These are phyloP conservation scores for Malurus leucopterus DNA, from an alignment of 2,797 vertebrate species.

Conservation along the genomic window DNA sequence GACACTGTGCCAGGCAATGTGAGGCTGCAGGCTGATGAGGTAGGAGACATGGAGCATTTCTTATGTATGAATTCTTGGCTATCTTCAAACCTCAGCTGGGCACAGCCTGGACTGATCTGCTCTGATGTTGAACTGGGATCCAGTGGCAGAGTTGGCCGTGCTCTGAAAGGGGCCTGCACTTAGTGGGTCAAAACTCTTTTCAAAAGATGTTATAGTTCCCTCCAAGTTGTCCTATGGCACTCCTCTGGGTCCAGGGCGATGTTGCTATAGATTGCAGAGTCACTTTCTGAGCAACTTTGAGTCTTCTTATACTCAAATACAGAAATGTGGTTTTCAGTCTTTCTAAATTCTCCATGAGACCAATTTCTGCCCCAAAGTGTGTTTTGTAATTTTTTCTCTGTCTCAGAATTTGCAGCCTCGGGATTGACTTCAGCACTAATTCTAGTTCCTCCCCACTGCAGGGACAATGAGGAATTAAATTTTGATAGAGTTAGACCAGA, in stretches of 20 bases:
- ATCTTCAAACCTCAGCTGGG: background rate
- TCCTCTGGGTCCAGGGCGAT: background rate
- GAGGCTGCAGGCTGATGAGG: background rate
- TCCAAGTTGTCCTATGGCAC: background rate
- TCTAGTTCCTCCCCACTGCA: background rate
- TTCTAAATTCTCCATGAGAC: background rate
- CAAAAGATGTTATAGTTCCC: background rate
- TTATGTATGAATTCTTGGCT: rapidly evolving
- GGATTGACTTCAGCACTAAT: background rate
- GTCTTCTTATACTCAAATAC: background rate
- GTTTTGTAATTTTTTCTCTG: background rate
- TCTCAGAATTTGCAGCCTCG: background rate
- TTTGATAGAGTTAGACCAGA: background rate
- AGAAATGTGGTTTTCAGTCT: rapidly evolving
- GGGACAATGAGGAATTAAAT: background rate
- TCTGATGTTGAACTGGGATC: background rate
- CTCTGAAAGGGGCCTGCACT: background rate
- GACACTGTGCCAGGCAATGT: rapidly evolving
- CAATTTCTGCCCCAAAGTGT: rapidly evolving
- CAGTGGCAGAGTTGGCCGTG: background rate
- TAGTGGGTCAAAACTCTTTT: background rate
- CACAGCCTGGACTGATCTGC: background rate
- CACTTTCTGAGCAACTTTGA: background rate
- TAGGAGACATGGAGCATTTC: rapidly evolving
- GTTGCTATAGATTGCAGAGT: rapidly evolving